Percentiles rank a stretch among this genome's conserved stretches.
Conservation (phyloP, 2,797 vertebrate species). For the Fratercula arctica region DNA sequence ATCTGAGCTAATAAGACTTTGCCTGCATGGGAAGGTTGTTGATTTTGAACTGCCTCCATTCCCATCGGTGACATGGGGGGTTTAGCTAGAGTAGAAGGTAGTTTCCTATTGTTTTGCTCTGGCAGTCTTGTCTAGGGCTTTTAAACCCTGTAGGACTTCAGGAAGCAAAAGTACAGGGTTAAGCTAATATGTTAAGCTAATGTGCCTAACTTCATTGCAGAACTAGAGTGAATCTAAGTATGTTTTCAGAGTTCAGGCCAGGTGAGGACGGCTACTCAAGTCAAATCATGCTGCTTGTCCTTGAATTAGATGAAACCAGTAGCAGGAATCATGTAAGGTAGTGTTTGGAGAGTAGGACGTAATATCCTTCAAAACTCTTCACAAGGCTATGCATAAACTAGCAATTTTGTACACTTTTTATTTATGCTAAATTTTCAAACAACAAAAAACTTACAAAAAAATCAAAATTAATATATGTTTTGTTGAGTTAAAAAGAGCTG, state of each 20-base stretch:
- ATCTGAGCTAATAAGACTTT: neutral
- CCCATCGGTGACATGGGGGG: rapidly evolving
- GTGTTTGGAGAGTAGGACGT: neutral
- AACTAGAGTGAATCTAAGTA: neutral
- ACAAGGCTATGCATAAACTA: neutral
- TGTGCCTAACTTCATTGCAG: neutral
- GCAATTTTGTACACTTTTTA: neutral
- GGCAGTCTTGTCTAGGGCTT: neutral
- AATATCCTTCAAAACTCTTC: neutral
- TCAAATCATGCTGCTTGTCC: neutral
- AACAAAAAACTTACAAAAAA: neutral
- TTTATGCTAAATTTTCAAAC: neutral
- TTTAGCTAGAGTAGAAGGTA: neutral
- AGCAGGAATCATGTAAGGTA: neutral
- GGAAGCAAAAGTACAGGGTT: neutral
- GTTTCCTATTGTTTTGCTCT: neutral
- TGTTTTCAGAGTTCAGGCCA: neutral
- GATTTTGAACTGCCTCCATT: neutral
- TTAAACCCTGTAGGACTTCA: neutral
- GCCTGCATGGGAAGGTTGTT: neutral
- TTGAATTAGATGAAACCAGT: neutral
- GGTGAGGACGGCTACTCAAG: neutral
- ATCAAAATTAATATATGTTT: neutral
- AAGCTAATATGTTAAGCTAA: neutral
- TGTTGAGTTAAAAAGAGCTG: neutral